A percentile compares a stretch with the other conserved stretches of the same genome.
Conservation (phyloP, 2,888 invertebrate species). For the Alsophila aescularia region DNA sequence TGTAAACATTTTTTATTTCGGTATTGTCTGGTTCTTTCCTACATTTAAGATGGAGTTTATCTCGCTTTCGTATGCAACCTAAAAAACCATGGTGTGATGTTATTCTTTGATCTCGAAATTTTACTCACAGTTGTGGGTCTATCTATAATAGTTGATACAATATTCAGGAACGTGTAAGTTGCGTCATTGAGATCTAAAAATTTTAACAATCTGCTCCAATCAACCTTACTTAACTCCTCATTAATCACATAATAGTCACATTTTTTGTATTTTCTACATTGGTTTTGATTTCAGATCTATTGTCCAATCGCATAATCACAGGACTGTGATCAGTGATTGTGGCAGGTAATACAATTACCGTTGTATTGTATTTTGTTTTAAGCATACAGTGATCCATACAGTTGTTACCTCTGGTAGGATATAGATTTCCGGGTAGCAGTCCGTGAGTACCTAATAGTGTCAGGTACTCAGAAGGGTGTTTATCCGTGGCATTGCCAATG, state of each 20-base stretch:
- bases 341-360: not conserved
- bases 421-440: not conserved
- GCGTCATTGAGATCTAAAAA: not conserved
- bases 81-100: constrained; percentile 9
- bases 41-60: constrained; percentile 5
- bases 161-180: constrained; percentile 1
- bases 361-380: not conserved
- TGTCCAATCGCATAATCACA: not conserved
- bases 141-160: not conserved
- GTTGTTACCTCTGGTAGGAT: not conserved
- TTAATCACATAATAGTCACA: not conserved
- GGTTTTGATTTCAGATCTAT: not conserved
- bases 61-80: not conserved
- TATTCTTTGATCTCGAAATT: not conserved
- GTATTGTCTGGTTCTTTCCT: not conserved
- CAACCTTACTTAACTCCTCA: not conserved
- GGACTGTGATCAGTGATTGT: constrained; percentile 6
- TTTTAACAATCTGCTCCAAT: not conserved
- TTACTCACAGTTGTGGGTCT: not conserved
- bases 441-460: constrained; percentile 1
- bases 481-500: not conserved
- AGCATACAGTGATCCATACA: constrained; percentile 12
- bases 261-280: not conserved
- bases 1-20: not conserved
- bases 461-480: not conserved